Conservation (phyloP, 2,113 vertebrate species). For the Osmerus mordax region DNA sequence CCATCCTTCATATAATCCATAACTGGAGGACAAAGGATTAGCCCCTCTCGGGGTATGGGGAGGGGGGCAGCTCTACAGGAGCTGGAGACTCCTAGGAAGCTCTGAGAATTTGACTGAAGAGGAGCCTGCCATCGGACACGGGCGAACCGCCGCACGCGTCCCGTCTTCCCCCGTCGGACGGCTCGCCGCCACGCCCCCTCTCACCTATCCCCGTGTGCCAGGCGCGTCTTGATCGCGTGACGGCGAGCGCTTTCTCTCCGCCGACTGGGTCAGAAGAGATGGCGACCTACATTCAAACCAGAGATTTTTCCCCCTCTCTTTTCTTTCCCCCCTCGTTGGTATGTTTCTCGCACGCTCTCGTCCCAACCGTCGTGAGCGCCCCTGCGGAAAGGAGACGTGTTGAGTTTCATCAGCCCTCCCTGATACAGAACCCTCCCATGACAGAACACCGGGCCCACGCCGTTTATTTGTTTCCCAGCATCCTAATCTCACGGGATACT, state of each 20-base stretch:
- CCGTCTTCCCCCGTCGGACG: too few species aligned
- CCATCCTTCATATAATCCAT: conserved; percentile 56
- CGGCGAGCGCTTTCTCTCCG: background rate
- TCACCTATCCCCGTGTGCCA: background rate
- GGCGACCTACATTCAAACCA: background rate
- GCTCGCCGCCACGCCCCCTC: background rate
- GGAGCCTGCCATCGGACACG: too few species aligned
- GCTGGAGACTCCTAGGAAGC: too few species aligned
- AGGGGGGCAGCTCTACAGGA: background rate
- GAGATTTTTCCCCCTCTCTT: background rate
- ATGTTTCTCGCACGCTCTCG: background rate
- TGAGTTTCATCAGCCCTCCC: too few species aligned
- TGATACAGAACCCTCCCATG: too few species aligned
- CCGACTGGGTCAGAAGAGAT: background rate
- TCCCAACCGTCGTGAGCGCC: too few species aligned
- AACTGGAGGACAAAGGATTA: conserved; percentile 62
- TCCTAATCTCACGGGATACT: too few species aligned
- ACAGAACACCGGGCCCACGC: too few species aligned
- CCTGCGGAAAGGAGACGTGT: too few species aligned
- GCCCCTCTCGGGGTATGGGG: conserved; percentile 43
- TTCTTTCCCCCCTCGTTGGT: background rate
- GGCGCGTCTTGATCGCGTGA: background rate
- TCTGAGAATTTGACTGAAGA: too few species aligned
- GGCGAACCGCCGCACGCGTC: too few species aligned
- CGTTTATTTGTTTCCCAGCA: too few species aligned